These are phyloP conservation scores for Hybos culiciformis DNA, from an alignment of 2,888 invertebrate species.

Conservation along the genomic window DNA sequence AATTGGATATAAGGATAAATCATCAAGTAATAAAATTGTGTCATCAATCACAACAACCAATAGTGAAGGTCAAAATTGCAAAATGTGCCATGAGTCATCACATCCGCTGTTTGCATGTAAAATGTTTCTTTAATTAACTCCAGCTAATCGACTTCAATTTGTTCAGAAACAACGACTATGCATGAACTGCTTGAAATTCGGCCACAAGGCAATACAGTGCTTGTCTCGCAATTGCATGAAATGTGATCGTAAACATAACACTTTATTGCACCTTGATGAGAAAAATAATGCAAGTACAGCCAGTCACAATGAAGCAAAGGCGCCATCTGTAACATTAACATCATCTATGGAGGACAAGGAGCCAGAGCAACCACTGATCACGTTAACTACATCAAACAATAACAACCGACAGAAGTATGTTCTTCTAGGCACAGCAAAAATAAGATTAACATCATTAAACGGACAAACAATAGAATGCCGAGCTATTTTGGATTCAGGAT, in stretches of 20 bases:
- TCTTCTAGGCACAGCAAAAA: not conserved
- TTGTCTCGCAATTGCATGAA: slow-evolving; percentile 3
- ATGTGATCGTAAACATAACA: slow-evolving; percentile 4
- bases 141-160: slow-evolving; percentile 1
- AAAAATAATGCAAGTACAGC: too few relatives aligned
- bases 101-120: slow-evolving; percentile 7
- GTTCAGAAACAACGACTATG: not conserved
- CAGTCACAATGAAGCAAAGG: too few relatives aligned
- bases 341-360: not conserved
- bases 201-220: slow-evolving; percentile 2
- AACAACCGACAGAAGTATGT: slow-evolving; percentile 1
- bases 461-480: slow-evolving; percentile 2
- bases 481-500: slow-evolving; percentile 4
- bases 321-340: slow-evolving; percentile 2
- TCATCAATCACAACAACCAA: slow-evolving; percentile 1
- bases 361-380: too few relatives aligned
- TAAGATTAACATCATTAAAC: not conserved
- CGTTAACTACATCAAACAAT: too few relatives aligned
- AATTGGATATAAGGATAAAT: not conserved
- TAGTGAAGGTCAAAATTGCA: not conserved
- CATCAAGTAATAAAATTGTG: not conserved
- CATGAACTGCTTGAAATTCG: slow-evolving; percentile 1
- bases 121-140: not conserved
- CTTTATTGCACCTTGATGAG: too few relatives aligned
- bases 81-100: not conserved